Conservation (phyloP, 2,113 vertebrate species). For the Catagonus wagneri region DNA sequence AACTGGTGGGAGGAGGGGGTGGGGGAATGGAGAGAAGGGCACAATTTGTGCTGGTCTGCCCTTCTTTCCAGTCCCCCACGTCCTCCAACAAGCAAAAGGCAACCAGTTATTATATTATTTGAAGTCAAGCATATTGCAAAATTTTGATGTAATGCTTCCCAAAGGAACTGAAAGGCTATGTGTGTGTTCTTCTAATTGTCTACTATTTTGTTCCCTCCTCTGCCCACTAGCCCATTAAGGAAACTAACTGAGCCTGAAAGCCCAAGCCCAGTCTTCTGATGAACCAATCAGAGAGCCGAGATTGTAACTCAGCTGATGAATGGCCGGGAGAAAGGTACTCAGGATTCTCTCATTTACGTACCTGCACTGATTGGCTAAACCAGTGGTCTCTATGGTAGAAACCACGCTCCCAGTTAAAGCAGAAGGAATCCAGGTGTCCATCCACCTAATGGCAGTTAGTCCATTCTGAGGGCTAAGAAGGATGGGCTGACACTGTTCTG, state of each 20-base stretch:
- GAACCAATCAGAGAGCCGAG: constrained; percentile 40
- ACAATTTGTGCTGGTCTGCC: background rate
- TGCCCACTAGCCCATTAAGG: constrained; percentile 32
- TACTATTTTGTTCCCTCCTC: background rate
- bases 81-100: background rate
- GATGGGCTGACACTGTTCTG: background rate
- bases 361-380: constrained; percentile 17
- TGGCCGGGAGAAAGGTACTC: background rate
- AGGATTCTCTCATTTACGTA: constrained; percentile 54
- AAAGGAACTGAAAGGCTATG: background rate
- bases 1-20: background rate
- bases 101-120: constrained; percentile 7
- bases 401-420: background rate
- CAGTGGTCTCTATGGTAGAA: background rate
- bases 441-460: background rate
- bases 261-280: background rate
- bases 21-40: too few relatives aligned
- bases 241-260: background rate
- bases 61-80: background rate
- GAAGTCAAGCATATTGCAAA: constrained; percentile 37
- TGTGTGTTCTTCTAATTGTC: background rate
- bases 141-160: constrained; percentile 7
- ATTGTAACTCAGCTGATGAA: background rate
- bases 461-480: background rate
- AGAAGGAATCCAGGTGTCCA: background rate